phyloP scores from a whole-genome alignment of 2,888 invertebrate genomes.

The Drosophila emarginata region DNA sequence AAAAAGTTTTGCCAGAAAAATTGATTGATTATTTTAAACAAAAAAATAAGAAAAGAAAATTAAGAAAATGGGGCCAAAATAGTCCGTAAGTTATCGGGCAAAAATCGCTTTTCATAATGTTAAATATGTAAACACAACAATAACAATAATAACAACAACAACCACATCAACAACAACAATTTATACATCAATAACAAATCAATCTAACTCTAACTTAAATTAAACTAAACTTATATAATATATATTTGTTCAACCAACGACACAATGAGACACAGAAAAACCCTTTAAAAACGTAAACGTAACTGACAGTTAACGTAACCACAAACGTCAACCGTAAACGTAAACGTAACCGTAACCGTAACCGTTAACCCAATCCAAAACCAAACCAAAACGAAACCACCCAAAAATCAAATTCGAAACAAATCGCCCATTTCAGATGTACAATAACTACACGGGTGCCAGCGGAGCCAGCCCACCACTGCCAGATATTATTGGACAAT shows the following conservation, averaged over 20 bases:
- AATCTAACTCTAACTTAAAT: no score
- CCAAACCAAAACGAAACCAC: conserved; percentile 38
- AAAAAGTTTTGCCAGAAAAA: conserved; percentile 12
- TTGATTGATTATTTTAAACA: conserved; percentile 9
- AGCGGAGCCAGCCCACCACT: conserved; percentile 81
- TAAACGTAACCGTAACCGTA: neutral
- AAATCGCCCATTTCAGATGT: conserved; percentile 83
- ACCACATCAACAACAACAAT: no score
- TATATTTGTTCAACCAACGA: conserved; percentile 60
- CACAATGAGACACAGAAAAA: conserved; percentile 25
- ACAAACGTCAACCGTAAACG: neutral
- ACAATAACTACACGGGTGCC: conserved; percentile 81
- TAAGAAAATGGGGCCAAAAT: conserved; percentile 81
- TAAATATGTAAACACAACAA: conserved; percentile 65
- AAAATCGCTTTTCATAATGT: conserved; percentile 81
- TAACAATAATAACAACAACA: conserved; percentile 33
- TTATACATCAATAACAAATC: conserved; percentile 17
- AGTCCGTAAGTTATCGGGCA: conserved; percentile 83
- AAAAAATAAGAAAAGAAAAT: conserved; percentile 27
- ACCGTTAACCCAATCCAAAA: conserved; percentile 27
- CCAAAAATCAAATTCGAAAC: conserved; percentile 22
- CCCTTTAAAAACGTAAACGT: conserved; percentile 5
- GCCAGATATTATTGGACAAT: conserved; percentile 82
- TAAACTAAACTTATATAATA: conserved; percentile 30
- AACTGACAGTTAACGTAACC: neutral